Conservation (phyloP, 2,113 vertebrate genomes). For the Sturnira hondurensis region DNA sequence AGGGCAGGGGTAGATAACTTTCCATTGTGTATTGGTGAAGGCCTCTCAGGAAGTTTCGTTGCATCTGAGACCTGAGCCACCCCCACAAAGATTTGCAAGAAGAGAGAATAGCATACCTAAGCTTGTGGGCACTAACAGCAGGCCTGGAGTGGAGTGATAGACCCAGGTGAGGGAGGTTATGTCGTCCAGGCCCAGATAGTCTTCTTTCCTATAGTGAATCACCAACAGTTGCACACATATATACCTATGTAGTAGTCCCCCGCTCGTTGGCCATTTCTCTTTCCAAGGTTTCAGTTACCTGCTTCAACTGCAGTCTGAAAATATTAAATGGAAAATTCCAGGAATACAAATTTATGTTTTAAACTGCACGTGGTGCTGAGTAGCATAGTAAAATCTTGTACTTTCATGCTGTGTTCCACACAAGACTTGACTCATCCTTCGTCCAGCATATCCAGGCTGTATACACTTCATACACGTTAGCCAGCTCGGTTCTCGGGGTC, state of each 20-base stretch:
- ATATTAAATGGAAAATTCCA: not conserved
- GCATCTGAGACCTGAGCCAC: not conserved
- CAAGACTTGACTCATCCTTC: not conserved
- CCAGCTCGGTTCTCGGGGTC: not conserved
- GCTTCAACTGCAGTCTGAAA: not conserved
- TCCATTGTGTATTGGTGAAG: not conserved
- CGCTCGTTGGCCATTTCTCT: not conserved
- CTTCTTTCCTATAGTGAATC: not conserved
- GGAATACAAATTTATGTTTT: not conserved
- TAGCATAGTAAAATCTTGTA: not conserved
- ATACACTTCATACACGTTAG: not conserved
- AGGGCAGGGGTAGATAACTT: not conserved
- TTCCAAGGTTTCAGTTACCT: not conserved
- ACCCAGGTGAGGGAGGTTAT: not conserved
- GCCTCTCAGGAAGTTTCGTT: not conserved
- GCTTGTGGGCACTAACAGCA: not conserved
- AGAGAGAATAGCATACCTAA: not conserved
- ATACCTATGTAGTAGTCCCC: not conserved
- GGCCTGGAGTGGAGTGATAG: not conserved
- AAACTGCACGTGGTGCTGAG: not conserved
- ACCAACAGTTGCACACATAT: not conserved
- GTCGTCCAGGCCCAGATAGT: not conserved
- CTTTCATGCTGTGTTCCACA: not conserved
- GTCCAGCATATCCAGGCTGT: not conserved
- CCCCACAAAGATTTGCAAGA: not conserved